Base-by-base conservation (phyloP, 2,888 invertebrate genomes). In the Andrena chrysosceles region DNA sequence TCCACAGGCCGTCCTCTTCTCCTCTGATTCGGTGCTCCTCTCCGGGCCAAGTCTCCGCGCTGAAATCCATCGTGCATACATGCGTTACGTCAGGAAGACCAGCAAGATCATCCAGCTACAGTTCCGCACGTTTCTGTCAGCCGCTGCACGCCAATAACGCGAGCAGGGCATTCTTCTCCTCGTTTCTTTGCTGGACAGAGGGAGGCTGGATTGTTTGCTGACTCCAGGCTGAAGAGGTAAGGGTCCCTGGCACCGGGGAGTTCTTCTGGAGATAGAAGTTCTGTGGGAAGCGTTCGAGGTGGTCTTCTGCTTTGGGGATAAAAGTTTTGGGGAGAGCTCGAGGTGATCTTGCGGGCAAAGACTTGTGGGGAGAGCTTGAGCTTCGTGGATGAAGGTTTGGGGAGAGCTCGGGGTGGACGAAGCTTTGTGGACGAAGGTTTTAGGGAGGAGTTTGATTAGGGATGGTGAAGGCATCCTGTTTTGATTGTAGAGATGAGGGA, bases 91-190 rank as follows among this genome's bases (percentile, higher is more conserved):
- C 84, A 93, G 91, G 93, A 93, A 91, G 91, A 92, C 91, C 10
- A 93, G 92, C 89, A 92, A 94, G 92, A 94, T 95, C 73, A 95
- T 95, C 79, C 94, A 95, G 90, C 92, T 95, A 78, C 95, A 95
- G 87, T 95, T 95, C 89, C 94, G 95, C 78, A 95, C 94, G 56
- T 94, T 94, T 89, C 83, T 94, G 63, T 64, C 63, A 13, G 56
- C 16, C 7, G 29, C 29, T 1, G 54, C 49, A 4, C 56, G 49
- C 5, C 75, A 66, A 59, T 56, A 29, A 23, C 29, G 13, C 23
- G n/a, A 7, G 7, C 2, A 7, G 1, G 2, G 0, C 2, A 35
- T 54, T 42, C 4, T 23, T 63, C n/a, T 26, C 20, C 31, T 23
- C 13, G 4, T 16, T 8, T 54, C 20, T 16, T 59, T 13, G 13